Percentiles rank a stretch among this genome's conserved stretches.
Conservation (phyloP, 2,113 vertebrate species). For the Empidonax alnorum region DNA sequence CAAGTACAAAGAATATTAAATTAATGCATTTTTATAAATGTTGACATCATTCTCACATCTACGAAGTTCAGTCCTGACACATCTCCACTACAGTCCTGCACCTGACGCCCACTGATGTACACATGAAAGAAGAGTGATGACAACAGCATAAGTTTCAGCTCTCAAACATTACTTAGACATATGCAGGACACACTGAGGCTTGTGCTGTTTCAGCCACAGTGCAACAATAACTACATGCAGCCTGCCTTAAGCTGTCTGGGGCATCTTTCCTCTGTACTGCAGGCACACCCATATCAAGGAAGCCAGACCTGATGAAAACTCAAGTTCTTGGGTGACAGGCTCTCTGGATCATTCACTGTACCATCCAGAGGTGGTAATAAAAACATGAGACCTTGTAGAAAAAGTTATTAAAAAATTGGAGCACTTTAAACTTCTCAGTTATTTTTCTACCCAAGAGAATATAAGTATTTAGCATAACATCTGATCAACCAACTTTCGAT, state of each 20-base stretch:
- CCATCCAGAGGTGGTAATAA: background rate
- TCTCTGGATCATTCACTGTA: background rate
- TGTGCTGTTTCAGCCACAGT: background rate
- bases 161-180: background rate
- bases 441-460: background rate
- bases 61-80: background rate
- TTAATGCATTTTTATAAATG: background rate
- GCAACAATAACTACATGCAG: background rate
- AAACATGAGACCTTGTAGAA: background rate
- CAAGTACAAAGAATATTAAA: background rate
- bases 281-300: accelerated
- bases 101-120: background rate
- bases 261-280: background rate
- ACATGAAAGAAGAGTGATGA: background rate
- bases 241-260: background rate
- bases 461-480: background rate
- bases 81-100: background rate
- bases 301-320: background rate
- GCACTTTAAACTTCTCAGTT: background rate
- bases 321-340: background rate
- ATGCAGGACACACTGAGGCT: background rate
- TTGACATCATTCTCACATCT: background rate
- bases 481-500: background rate
- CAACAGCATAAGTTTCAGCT: background rate
- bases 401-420: background rate